Percentiles rank a stretch among this genome's conserved stretches.
Evolutionary conservation across 2,888 invertebrate species (phyloP).

Genomic region (Caenorhabditis parvicauda): DNA sequence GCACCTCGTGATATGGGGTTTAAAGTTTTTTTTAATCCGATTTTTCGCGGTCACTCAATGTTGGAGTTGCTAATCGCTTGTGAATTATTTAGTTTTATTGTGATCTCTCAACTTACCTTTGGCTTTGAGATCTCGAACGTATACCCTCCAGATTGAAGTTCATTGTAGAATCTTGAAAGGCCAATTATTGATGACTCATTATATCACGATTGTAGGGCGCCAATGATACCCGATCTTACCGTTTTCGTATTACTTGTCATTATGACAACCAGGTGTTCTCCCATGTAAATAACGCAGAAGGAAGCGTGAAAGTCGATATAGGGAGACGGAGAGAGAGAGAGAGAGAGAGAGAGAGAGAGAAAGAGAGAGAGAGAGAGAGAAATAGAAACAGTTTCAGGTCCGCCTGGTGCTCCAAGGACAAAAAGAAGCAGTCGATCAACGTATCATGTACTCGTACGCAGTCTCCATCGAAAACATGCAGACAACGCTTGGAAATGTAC

Average conservation of each 20-base stretch:
- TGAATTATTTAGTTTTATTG: too few species aligned
- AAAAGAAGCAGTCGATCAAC: conserved; percentile 11
- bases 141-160: too few species aligned
- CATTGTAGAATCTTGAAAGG: too few species aligned
- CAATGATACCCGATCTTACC: not conserved
- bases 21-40: not conserved
- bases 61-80: too few species aligned
- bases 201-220: too few species aligned
- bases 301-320: too few species aligned
- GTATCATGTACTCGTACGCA: conserved; percentile 17
- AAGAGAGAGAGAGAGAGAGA: not conserved
- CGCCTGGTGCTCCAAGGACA: conserved; percentile 8
- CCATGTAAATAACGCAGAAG: not conserved
- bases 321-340: not conserved
- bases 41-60: too few species aligned
- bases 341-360: too few species aligned
- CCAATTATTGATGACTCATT: too few species aligned
- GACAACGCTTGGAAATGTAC: conserved; percentile 25
- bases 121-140: too few species aligned
- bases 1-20: too few species aligned
- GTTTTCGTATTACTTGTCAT: not conserved
- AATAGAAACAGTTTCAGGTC: conserved; percentile 8
- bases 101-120: too few species aligned
- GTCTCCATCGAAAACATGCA: conserved; percentile 22
- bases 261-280: not conserved